Base-by-base conservation (phyloP, 64 coral and sea anemone genomes). In the Pocillopora verrucosa region DNA sequence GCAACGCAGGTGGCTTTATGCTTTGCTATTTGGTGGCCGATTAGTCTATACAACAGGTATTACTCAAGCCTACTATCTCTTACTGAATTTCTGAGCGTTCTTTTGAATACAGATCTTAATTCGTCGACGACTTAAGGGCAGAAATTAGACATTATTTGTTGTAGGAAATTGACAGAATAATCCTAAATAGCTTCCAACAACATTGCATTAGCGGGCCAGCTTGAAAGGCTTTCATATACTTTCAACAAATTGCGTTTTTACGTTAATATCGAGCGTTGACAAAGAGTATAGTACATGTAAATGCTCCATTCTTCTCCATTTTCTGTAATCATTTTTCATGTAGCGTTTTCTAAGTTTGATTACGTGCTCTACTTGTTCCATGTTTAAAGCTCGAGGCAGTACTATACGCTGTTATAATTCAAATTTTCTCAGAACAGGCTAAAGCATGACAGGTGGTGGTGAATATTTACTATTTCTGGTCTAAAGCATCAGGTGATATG, bases 31-130 rank as follows among this genome's bases (percentile, higher is more conserved):
- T 51, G 82, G 60, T 65, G 80, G 60, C 61, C 38, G 65, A 57
- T 45, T 60, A 81, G 57, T 72, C 10, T 70, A 5, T 45, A 85
- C 64, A 85, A 30, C 82, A 85, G 82, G 82, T 85, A 85, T 72
- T 70, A 85, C 65, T 85, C 64, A 85, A 85, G 57, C 5, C 38
- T 85, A 57, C 64, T 15, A 9, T 37, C 11, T 72, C 30, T 85
- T 26, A 36, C 17, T 85, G 10, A 14, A 59, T 30, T 24, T 16
- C 58, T 60, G n/a, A 12, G 56, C 56, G 56, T 10, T 30, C 25
- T 22, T 79, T 79, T 20, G 36, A 56, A 56, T 17, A 58, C n/a
- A 51, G 36, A 10, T 17, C 17, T 41, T 77, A 10, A 56, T 51
- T 51, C 41, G 14, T 20, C 14, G 17, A 6, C 9, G 15, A 22